Conservation (phyloP, 2,888 invertebrate genomes). For the Habroteleia sp. region DNA sequence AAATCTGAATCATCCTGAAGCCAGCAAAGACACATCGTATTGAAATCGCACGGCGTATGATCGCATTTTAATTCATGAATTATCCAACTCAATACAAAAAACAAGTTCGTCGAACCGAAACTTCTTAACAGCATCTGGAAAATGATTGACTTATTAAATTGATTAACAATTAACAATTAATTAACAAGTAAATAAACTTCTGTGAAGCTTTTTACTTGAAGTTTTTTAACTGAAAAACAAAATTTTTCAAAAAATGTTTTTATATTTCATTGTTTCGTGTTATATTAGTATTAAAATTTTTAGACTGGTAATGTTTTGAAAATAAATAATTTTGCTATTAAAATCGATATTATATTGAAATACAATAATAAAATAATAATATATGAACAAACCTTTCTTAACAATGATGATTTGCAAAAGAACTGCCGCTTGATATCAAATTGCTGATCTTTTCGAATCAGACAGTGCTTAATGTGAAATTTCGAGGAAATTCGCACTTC, state of each 20-base stretch:
- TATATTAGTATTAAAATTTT: too few relatives aligned
- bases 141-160: too few relatives aligned
- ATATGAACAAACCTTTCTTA: conserved; percentile 55
- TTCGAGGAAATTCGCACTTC: conserved; percentile 48
- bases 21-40: conserved; percentile 88
- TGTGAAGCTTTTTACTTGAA: too few relatives aligned
- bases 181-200: too few relatives aligned
- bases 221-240: too few relatives aligned
- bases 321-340: too few relatives aligned
- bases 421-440: conserved; percentile 11
- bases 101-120: conserved; percentile 11
- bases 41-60: conserved; percentile 85
- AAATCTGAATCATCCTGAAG: conserved; percentile 82
- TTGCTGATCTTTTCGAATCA: conserved; percentile 33
- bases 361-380: too few relatives aligned
- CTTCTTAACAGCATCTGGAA: conserved; percentile 49
- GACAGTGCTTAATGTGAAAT: conserved; percentile 14
- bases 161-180: too few relatives aligned
- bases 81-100: conserved; percentile 77
- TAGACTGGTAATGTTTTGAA: too few relatives aligned
- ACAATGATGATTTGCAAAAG: conserved; percentile 35
- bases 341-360: too few relatives aligned
- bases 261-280: background rate
- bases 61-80: conserved; percentile 81
- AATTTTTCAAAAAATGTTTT: too few relatives aligned